phyloP scores from a whole-genome alignment of 2,888 invertebrate species.

The Phengaris alcon region DNA sequence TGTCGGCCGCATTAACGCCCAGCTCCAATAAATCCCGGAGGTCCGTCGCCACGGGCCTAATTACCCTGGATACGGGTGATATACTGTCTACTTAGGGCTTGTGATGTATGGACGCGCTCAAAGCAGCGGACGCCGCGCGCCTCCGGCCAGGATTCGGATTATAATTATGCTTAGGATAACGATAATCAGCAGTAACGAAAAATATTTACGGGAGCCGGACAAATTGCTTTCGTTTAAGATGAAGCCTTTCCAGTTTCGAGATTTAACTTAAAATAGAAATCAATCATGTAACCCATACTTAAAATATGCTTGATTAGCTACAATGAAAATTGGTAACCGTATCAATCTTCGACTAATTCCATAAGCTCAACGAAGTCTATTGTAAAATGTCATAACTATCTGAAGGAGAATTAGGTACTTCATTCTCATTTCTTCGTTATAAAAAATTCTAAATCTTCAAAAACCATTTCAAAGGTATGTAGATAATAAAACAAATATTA shows the following conservation, averaged over 20 bases:
- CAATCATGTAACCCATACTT: background rate
- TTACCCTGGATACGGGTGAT: slow-evolving; percentile 76
- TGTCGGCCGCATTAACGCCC: slow-evolving; percentile 76
- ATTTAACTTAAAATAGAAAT: slow-evolving; percentile 1
- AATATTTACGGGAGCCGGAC: slow-evolving; percentile 35
- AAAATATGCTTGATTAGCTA: background rate
- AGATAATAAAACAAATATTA: slow-evolving; percentile 2
- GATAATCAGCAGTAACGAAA: slow-evolving; percentile 46
- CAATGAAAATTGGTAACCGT: background rate
- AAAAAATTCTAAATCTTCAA: background rate
- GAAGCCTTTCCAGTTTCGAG: background rate
- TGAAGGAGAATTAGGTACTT: background rate
- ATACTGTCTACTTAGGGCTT: slow-evolving; percentile 76
- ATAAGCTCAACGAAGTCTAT: background rate
- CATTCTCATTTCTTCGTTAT: background rate
- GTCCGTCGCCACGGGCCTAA: slow-evolving; percentile 77
- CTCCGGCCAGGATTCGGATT: slow-evolving; percentile 59
- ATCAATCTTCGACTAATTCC: background rate
- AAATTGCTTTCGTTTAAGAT: slow-evolving; percentile 5
- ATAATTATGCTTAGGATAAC: slow-evolving; percentile 74
- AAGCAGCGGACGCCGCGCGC: slow-evolving; percentile 72
- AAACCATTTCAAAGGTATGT: background rate
- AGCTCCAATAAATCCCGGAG: slow-evolving; percentile 74
- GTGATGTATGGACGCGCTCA: slow-evolving; percentile 74
- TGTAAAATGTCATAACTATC: background rate